phyloP scores from a whole-genome alignment of 2,113 vertebrate species.

The Progne subis region DNA sequence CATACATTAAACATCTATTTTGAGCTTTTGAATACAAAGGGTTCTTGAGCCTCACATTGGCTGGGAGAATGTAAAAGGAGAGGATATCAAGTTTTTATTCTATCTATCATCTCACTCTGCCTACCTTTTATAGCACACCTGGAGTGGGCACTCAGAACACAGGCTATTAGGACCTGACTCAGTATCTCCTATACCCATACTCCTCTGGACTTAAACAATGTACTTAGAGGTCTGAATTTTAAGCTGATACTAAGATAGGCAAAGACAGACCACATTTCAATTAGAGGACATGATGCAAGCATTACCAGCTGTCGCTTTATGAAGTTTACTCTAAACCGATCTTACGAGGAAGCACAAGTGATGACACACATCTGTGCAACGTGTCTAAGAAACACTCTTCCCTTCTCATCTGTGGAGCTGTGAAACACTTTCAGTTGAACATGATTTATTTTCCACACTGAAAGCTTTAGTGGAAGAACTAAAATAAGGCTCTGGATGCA shows the following conservation, averaged over 20 bases:
- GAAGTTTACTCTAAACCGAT: neutral
- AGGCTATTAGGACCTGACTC: neutral
- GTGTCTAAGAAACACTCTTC: neutral
- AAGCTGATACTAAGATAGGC: neutral
- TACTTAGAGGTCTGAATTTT: neutral
- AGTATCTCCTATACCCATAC: neutral
- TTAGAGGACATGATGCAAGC: neutral
- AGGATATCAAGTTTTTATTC: neutral
- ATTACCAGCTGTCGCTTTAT: neutral
- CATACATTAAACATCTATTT: neutral
- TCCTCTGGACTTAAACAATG: neutral
- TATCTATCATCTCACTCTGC: neutral
- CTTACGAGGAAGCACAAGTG: neutral
- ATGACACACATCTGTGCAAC: neutral
- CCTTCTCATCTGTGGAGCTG: neutral
- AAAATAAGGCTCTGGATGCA: neutral
- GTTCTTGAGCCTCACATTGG: neutral
- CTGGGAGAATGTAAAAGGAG: neutral
- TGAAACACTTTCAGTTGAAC: neutral
- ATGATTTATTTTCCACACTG: neutral
- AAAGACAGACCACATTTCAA: neutral
- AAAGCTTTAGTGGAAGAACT: neutral
- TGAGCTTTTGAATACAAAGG: neutral
- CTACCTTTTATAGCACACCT: fast-evolving
- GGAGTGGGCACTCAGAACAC: neutral